Conservation (phyloP, 2,888 invertebrate genomes). For the Mactromeris polynyma region DNA sequence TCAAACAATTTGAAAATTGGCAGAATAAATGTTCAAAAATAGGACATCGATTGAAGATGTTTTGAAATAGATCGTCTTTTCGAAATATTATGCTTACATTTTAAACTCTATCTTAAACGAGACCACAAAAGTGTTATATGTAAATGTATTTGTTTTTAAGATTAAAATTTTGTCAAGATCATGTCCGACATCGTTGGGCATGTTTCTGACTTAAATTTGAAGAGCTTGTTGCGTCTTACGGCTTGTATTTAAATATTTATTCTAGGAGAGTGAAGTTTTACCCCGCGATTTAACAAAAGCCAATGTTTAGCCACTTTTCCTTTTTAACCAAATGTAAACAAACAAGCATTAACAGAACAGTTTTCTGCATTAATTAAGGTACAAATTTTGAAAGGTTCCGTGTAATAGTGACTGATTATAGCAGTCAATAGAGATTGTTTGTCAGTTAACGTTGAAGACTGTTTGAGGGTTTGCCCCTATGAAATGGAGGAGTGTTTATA, state of each 20-base stretch:
- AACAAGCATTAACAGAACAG: constrained; percentile 52
- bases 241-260: constrained; percentile 66
- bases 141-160: constrained; percentile 54
- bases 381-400: constrained; percentile 52
- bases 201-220: constrained; percentile 32
- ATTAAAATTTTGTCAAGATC: constrained; percentile 55
- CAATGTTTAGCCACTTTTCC: constrained; percentile 63
- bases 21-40: not conserved
- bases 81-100: constrained; percentile 40
- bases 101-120: constrained; percentile 39
- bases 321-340: constrained; percentile 61
- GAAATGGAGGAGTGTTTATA: constrained; percentile 62
- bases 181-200: constrained; percentile 35
- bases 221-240: constrained; percentile 44
- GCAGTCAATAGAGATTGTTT: constrained; percentile 58
- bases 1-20: not conserved
- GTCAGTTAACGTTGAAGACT: constrained; percentile 58
- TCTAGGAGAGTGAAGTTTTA: constrained; percentile 49
- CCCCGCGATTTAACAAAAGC: constrained; percentile 50
- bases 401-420: constrained; percentile 56
- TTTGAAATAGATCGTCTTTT: constrained; percentile 6
- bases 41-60: not conserved
- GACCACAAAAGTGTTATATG: constrained; percentile 42
- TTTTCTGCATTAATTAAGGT: constrained; percentile 68
- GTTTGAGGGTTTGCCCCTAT: constrained; percentile 64